Percentiles rank a stretch among this genome's conserved stretches.
Evolutionary conservation across 2,888 invertebrate genomes (phyloP).

Genomic region (Drosophila engyochracea): DNA sequence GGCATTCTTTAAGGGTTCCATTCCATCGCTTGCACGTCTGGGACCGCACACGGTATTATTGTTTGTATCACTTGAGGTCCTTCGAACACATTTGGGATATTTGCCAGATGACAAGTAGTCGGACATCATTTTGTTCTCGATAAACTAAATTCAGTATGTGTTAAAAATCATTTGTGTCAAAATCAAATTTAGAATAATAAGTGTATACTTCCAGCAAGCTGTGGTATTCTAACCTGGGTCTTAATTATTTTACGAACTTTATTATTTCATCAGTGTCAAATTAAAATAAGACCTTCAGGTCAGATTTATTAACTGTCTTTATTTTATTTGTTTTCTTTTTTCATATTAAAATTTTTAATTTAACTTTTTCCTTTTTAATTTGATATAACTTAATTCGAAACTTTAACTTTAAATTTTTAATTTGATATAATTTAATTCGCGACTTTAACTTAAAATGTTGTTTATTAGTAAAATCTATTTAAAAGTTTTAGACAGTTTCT

Average conservation of each 20-base stretch:
- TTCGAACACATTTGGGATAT: constrained; percentile 91
- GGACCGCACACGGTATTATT: constrained; percentile 98
- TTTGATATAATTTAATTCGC: no score
- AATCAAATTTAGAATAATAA: not conserved
- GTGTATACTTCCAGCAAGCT: not conserved
- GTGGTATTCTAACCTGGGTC: not conserved
- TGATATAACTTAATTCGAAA: no score
- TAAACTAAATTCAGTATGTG: not conserved
- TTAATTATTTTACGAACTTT: not conserved
- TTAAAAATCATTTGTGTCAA: not conserved
- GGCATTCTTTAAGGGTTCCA: constrained; percentile 97
- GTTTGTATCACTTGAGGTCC: constrained; percentile 97
- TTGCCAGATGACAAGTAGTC: constrained; percentile 42
- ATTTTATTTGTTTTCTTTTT: no score
- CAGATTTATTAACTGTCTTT: no score
- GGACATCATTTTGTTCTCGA: not conserved
- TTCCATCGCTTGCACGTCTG: constrained; percentile 97
- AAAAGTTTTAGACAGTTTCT: no score
- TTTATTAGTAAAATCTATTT: no score
- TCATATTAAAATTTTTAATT: no score
- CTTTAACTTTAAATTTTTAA: no score
- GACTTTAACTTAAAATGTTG: no score
- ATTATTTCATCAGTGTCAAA: not conserved
- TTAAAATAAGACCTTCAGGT: not conserved
- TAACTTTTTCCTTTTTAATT: no score